A percentile compares a stretch with the other conserved stretches of the same genome.
phyloP scores from a whole-genome alignment of 2,797 vertebrate species.

The Phrynocephalus forsythii region DNA sequence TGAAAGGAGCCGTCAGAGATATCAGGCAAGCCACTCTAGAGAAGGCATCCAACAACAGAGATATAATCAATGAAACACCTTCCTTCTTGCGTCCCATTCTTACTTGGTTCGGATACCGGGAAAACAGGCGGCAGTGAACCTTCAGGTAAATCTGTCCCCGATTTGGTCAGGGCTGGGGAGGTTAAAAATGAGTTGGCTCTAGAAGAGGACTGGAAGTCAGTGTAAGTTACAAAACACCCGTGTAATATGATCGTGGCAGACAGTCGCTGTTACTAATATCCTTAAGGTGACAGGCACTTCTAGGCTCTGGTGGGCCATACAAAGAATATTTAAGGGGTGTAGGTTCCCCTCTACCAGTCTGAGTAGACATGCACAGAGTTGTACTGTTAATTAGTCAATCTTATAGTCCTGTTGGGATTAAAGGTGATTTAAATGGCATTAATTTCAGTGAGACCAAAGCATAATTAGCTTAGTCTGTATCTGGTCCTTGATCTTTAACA shows the following conservation, averaged over 20 bases:
- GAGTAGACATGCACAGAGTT: not conserved
- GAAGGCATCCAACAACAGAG: too few relatives aligned
- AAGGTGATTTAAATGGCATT: too few relatives aligned
- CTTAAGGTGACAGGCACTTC: not conserved
- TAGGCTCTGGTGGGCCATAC: not conserved
- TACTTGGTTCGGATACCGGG: too few relatives aligned
- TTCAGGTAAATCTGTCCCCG: not conserved
- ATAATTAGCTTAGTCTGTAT: too few relatives aligned
- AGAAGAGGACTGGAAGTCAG: not conserved
- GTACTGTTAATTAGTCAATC: not conserved
- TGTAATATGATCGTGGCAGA: not conserved
- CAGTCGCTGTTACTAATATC: not conserved
- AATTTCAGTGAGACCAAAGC: too few relatives aligned
- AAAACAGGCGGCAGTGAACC: too few relatives aligned
- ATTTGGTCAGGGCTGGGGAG: not conserved
- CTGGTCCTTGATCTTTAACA: too few relatives aligned
- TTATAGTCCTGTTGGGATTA: not conserved
- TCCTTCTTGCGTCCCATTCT: too few relatives aligned
- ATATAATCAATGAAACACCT: too few relatives aligned
- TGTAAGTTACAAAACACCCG: not conserved
- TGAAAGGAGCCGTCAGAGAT: too few relatives aligned
- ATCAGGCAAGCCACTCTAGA: too few relatives aligned
- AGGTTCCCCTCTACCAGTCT: not conserved
- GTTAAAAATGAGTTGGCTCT: not conserved
- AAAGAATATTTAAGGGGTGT: not conserved